Evolutionary conservation across 2,797 vertebrate species (phyloP).

Genomic region (Iguana delicatissima): DNA sequence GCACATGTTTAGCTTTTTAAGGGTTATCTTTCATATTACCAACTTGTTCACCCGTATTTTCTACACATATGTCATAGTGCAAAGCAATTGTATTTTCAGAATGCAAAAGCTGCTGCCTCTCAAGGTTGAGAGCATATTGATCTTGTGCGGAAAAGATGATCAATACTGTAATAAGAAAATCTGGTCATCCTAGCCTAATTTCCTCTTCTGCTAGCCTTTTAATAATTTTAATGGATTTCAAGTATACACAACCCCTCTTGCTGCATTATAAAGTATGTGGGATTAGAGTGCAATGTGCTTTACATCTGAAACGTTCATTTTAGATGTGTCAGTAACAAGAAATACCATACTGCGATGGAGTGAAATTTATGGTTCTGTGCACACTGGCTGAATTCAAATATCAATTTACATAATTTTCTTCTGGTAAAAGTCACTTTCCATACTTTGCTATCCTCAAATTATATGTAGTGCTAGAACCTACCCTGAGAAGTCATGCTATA

Average conservation of each 20-base stretch:
- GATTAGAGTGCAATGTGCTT: background rate
- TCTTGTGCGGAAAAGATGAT: background rate
- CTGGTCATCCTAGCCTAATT: slow-evolving; percentile 18
- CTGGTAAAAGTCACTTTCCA: background rate
- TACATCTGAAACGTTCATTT: slow-evolving; percentile 37
- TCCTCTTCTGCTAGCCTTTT: slow-evolving; percentile 33
- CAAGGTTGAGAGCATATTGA: background rate
- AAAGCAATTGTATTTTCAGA: slow-evolving; percentile 36
- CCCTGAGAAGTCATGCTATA: background rate
- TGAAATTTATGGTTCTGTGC: slow-evolving; percentile 33
- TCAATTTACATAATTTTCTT: background rate
- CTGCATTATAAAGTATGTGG: slow-evolving; percentile 17
- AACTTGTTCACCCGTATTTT: slow-evolving; percentile 33
- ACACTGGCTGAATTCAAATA: slow-evolving; percentile 46
- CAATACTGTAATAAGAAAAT: slow-evolving; percentile 46
- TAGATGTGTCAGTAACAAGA: background rate
- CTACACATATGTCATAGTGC: background rate
- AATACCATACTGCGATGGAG: background rate
- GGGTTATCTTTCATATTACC: slow-evolving; percentile 17
- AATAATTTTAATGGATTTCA: slow-evolving; percentile 22
- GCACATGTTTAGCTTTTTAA: slow-evolving; percentile 31
- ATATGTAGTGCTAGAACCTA: background rate
- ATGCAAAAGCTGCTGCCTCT: background rate
- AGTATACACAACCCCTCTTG: background rate
- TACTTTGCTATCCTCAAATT: background rate